Evolutionary conservation across 2,113 vertebrate genomes (phyloP).

Genomic region (Hippocampus abdominalis): DNA sequence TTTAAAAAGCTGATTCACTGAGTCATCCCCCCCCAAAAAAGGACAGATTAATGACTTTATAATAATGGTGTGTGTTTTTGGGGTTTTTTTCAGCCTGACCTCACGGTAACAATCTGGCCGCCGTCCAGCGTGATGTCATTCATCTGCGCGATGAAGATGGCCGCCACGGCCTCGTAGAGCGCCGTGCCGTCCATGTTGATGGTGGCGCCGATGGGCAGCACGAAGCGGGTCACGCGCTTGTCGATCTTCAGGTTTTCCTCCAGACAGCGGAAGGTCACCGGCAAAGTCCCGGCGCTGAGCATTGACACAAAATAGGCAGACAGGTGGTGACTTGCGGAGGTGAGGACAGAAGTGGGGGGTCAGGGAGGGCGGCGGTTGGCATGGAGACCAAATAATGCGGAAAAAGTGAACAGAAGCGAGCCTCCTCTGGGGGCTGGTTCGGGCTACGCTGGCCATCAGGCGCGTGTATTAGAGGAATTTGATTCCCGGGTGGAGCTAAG

Average conservation of each 20-base stretch:
- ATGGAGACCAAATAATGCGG: slow-evolving; percentile 20
- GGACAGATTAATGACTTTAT: too few relatives aligned
- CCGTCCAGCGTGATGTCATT: slow-evolving; percentile 75
- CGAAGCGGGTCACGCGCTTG: slow-evolving; percentile 79
- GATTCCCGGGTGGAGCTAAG: slow-evolving; percentile 51
- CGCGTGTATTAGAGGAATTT: slow-evolving; percentile 53
- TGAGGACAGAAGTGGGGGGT: slow-evolving; percentile 25
- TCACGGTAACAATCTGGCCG: slow-evolving; percentile 81
- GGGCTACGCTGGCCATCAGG: slow-evolving; percentile 43
- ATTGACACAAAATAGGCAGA: slow-evolving; percentile 33
- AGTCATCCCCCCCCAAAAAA: too few relatives aligned
- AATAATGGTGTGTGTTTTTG: too few relatives aligned
- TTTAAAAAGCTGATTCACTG: too few relatives aligned
- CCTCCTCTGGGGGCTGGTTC: slow-evolving; percentile 40
- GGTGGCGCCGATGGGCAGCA: slow-evolving; percentile 81
- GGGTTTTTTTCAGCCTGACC: slow-evolving; percentile 49
- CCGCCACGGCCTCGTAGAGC: slow-evolving; percentile 81
- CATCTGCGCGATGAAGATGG: slow-evolving; percentile 85
- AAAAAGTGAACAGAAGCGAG: slow-evolving; percentile 36
- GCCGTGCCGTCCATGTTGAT: slow-evolving; percentile 85
- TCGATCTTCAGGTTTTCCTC: slow-evolving; percentile 82
- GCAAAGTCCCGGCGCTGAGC: slow-evolving; percentile 76
- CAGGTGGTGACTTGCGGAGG: slow-evolving; percentile 36
- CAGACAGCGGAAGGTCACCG: slow-evolving; percentile 82
- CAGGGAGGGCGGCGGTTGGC: not conserved